These are phyloP conservation scores for Hoplias malabaricus DNA, from an alignment of 2,113 vertebrate genomes.

Conservation along the genomic window DNA sequence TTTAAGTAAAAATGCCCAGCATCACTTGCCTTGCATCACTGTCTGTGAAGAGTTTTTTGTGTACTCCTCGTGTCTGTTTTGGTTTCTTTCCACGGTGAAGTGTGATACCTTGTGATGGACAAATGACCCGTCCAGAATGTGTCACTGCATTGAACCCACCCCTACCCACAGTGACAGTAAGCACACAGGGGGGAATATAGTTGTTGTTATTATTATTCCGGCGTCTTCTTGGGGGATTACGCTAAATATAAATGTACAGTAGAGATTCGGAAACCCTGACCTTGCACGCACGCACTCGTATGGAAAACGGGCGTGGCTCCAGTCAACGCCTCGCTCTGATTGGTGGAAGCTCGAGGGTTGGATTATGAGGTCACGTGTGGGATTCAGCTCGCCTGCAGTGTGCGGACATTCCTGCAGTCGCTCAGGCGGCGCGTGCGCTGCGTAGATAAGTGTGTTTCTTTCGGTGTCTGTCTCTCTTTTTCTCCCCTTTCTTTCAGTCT, in stretches of 20 bases:
- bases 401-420: neutral
- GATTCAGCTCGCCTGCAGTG: neutral
- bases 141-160: too few species aligned
- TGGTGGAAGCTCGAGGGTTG: slow-evolving; percentile 30
- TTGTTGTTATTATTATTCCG: too few species aligned
- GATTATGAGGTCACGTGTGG: slow-evolving; percentile 38
- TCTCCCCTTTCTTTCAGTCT: too few species aligned
- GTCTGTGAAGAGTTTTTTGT: too few species aligned
- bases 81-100: too few species aligned
- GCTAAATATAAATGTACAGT: neutral
- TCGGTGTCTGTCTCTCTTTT: slow-evolving; percentile 2
- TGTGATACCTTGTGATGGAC: too few species aligned
- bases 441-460: neutral
- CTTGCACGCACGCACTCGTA: neutral
- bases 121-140: too few species aligned
- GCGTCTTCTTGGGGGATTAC: neutral
- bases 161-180: too few species aligned
- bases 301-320: neutral
- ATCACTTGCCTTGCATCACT: too few species aligned
- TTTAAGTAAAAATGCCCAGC: too few species aligned
- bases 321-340: neutral
- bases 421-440: slow-evolving; percentile 1
- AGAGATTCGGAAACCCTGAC: slow-evolving; percentile 32
- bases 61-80: too few species aligned
- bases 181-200: too few species aligned